Conservation (phyloP, 2,113 vertebrate genomes). For the Strigops habroptila region DNA sequence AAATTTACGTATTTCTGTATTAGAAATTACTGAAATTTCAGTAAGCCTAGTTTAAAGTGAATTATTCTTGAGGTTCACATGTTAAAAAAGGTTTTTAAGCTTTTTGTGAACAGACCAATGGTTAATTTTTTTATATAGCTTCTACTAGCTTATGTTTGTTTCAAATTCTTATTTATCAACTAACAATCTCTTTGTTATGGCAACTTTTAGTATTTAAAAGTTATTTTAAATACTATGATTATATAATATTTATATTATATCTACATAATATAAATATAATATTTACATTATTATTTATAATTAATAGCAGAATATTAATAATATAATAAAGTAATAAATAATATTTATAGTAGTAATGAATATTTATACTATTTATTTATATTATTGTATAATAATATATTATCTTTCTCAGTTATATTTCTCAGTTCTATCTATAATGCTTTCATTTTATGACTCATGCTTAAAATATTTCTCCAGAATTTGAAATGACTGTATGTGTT, state of each 20-base stretch:
- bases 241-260: too few species aligned
- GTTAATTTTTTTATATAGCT: background rate
- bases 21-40: background rate
- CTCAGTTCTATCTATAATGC: background rate
- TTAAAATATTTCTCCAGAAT: background rate
- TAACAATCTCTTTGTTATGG: background rate
- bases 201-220: background rate
- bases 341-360: too few species aligned
- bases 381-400: too few species aligned
- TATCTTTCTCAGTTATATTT: background rate
- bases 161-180: background rate
- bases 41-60: background rate
- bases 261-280: too few species aligned
- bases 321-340: too few species aligned
- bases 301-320: too few species aligned
- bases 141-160: background rate
- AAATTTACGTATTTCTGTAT: background rate
- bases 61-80: background rate
- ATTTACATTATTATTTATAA: too few species aligned
- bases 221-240: too few species aligned
- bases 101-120: background rate
- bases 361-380: too few species aligned
- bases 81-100: background rate
- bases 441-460: background rate
- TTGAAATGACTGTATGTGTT: conserved; percentile 34